Conservation (phyloP, 2,888 invertebrate genomes). For the Cryptus viduatorius region DNA sequence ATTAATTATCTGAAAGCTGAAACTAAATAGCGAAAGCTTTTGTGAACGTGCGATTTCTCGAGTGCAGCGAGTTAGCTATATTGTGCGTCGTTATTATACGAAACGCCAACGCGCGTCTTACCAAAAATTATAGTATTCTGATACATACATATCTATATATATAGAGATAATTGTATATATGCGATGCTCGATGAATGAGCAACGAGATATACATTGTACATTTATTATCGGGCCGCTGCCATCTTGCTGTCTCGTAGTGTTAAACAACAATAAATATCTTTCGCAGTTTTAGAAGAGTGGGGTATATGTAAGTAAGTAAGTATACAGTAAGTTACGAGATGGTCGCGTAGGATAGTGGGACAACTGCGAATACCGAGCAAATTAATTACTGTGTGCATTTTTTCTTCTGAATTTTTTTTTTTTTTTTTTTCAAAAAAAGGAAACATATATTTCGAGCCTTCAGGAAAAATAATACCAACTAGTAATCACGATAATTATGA, state of each 20-base stretch:
- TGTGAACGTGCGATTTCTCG: constrained; percentile 64
- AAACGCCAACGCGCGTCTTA: constrained; percentile 66
- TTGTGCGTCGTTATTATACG: constrained; percentile 65
- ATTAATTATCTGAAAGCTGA: not conserved
- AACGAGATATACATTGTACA: constrained; percentile 71
- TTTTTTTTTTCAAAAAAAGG: not conserved
- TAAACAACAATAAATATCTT: constrained; percentile 70
- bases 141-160: constrained; percentile 52
- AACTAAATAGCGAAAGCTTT: constrained; percentile 25
- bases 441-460: constrained; percentile 54
- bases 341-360: constrained; percentile 32
- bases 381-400: constrained; percentile 31
- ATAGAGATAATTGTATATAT: constrained; percentile 52
- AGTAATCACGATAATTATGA: constrained; percentile 39
- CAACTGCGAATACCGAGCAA: constrained; percentile 54
- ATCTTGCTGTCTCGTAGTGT: constrained; percentile 86
- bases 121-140: constrained; percentile 55
- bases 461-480: constrained; percentile 52
- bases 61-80: constrained; percentile 81
- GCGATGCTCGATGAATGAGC: constrained; percentile 72
- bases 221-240: constrained; percentile 85
- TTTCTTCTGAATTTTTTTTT: constrained; percentile 18
- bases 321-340: constrained; percentile 27
- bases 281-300: constrained; percentile 20
- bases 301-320: constrained; percentile 37